Conservation (phyloP, 2,888 invertebrate genomes). For the Heliothis peltigera region DNA sequence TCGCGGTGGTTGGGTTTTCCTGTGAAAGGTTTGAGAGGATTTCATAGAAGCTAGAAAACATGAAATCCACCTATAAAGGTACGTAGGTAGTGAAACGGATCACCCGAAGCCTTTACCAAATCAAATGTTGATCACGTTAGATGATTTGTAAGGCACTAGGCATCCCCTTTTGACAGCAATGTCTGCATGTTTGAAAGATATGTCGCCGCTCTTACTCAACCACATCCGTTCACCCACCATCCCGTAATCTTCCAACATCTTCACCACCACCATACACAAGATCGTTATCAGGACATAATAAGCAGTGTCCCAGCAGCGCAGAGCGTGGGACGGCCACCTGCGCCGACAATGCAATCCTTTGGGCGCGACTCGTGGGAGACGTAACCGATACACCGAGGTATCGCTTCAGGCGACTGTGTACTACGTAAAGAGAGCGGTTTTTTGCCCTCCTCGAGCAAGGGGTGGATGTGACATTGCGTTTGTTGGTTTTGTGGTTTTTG, state of each 20-base stretch:
- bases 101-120: too few species aligned
- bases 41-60: too few species aligned
- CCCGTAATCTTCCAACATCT: not conserved
- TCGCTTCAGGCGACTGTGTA: conserved; percentile 31
- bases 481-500: conserved; percentile 6
- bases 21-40: too few species aligned
- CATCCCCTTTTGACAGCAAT: too few species aligned
- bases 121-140: too few species aligned
- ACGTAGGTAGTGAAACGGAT: too few species aligned
- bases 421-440: not conserved
- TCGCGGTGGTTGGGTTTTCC: too few species aligned
- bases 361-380: conserved; percentile 38
- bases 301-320: conserved; percentile 1
- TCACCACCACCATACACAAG: not conserved
- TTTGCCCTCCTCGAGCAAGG: conserved; percentile 3
- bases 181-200: too few species aligned
- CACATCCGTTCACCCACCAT: not conserved
- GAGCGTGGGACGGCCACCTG: conserved; percentile 48
- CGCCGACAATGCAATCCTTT: conserved; percentile 40
- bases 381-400: conserved; percentile 33
- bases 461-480: conserved; percentile 2
- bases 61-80: too few species aligned
- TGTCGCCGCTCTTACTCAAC: too few species aligned
- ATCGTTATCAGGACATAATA: conserved; percentile 34
- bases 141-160: too few species aligned